Percentiles rank a stretch among this genome's conserved stretches.
Evolutionary conservation across 2,797 vertebrate genomes (phyloP).

Genomic region (Pseudomugil gertrudae): DNA sequence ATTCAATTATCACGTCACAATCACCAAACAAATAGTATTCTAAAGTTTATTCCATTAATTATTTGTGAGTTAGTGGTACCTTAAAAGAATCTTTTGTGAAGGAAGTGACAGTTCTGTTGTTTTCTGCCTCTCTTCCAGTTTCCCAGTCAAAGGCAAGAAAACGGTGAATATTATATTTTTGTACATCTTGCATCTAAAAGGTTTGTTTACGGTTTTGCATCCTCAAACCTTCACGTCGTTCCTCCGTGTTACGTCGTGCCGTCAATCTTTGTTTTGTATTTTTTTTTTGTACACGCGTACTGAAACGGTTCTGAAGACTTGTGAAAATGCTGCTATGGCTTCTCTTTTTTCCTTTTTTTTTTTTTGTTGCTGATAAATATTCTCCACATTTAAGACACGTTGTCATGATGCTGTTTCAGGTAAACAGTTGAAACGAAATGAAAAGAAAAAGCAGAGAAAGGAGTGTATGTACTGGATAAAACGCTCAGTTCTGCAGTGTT

Average conservation of each 20-base stretch:
- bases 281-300: conserved; percentile 19
- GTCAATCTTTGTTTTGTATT: conserved; percentile 27
- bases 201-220: conserved; percentile 62
- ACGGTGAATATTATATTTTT: conserved; percentile 76
- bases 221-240: conserved; percentile 26
- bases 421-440: conserved; percentile 53
- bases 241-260: conserved; percentile 38
- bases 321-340: conserved; percentile 51
- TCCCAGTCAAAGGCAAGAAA: conserved; percentile 37
- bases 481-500: conserved; percentile 65
- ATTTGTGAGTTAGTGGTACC: conserved; percentile 33
- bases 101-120: conserved; percentile 16
- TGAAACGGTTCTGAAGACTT: conserved; percentile 17
- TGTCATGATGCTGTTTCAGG: conserved; percentile 59
- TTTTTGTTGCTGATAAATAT: not conserved
- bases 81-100: not conserved
- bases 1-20: conserved; percentile 21
- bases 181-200: conserved; percentile 71
- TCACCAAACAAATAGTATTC: conserved; percentile 21
- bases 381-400: conserved; percentile 34
- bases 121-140: conserved; percentile 51
- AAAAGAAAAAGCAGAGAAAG: conserved; percentile 15
- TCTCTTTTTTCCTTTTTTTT: conserved; percentile 5
- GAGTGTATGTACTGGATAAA: conserved; percentile 37
- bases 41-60: conserved; percentile 41